Base-by-base conservation (phyloP, 2,113 vertebrate genomes). In the Indri indri region DNA sequence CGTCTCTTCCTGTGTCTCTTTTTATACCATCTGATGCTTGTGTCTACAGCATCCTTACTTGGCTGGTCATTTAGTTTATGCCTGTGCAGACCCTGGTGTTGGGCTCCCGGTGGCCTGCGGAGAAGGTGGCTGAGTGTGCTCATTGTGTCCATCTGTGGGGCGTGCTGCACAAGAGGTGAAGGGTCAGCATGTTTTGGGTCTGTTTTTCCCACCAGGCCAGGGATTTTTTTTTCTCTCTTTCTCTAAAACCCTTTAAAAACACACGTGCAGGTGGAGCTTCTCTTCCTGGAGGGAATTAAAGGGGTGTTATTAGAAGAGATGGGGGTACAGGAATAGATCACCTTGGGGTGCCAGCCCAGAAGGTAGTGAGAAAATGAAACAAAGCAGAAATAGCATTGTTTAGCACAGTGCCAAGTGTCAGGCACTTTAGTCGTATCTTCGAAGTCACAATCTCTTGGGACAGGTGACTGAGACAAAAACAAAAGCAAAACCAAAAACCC, bases 221-320 rank as follows among this genome's bases (percentile, higher is more conserved):
- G 16, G 37, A 13, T 42, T 42, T 65, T 61, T 45, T 80, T 81
- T 79, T 54, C 61, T 77, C 34, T 61, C 10, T 74, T 91, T 71
- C 40, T 80, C 71, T 87, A 34, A 91, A 80, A 63, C 3, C 20
- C 57, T 80, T 96, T 45, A 91, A 94, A 89, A 91, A 57, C 16
- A 66, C 17, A 32, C 34, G 20, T 91, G 87, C 79, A 86, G 32
- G 20, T 70, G 2, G 71, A 86, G 18, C 23, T 92, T 16, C 73
- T 74, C 91, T 91, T 84, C 52, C 70, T 40, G 8, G 34, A 80
- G 32, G 54, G 40, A 93, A 6, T 8, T 63, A 20, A 65, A 50
- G 83, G 61, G 32, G 11, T 87, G 40, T 32, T n/a, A 3, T 87
- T 89, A 47, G 81, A 52, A 76, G 68, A 47, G 37, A 22, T 50